Evolutionary conservation across 2,888 invertebrate genomes (phyloP).

Genomic region (Heliconius charithonia): DNA sequence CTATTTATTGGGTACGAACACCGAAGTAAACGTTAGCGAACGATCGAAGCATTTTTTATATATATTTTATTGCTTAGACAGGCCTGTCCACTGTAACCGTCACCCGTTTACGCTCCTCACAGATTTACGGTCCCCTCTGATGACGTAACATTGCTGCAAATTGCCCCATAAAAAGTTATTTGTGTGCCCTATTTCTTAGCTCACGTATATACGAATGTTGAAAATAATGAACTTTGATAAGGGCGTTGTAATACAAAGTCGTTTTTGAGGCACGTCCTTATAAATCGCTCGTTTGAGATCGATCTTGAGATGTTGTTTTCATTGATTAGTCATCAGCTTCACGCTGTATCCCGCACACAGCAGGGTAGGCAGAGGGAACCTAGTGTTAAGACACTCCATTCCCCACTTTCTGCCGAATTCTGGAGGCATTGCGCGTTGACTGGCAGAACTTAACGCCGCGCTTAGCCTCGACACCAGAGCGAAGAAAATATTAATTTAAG

Average conservation of each 20-base stretch:
- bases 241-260: neutral
- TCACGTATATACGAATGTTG: conserved; percentile 41
- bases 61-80: conserved; percentile 71
- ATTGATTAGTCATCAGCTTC: no score
- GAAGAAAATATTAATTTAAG: no score
- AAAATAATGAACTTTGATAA: conserved; percentile 37
- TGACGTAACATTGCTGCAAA: conserved; percentile 75
- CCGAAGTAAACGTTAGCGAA: neutral
- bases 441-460: no score
- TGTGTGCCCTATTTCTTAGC: conserved; percentile 55
- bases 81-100: conserved; percentile 59
- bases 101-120: conserved; percentile 68
- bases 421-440: no score
- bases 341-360: no score
- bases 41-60: conserved; percentile 25
- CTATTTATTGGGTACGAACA: conserved; percentile 2
- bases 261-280: no score
- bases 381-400: no score
- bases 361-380: no score
- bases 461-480: no score
- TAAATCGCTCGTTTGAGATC: no score
- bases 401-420: no score
- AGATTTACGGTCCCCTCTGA: conserved; percentile 74
- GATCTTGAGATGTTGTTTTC: no score
- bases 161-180: conserved; percentile 78